Conservation (phyloP, 1,140 invertebrate species). For the Sipha flava region DNA sequence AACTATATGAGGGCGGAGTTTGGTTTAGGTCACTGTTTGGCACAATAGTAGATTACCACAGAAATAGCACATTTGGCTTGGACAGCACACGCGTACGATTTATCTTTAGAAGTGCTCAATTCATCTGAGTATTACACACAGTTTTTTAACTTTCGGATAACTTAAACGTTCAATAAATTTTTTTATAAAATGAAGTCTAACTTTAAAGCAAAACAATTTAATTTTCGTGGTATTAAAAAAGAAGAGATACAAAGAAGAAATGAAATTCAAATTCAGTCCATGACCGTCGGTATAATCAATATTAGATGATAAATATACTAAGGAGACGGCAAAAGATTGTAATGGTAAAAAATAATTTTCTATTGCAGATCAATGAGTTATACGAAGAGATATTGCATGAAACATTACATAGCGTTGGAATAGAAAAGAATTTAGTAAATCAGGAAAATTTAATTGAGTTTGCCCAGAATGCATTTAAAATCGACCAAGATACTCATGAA, state of each 20-base stretch:
- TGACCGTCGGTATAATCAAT: constrained; percentile 57
- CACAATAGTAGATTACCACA: constrained; percentile 13
- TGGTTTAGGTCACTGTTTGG: constrained; percentile 29
- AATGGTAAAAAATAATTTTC: constrained; percentile 15
- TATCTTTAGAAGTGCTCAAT: constrained; percentile 31
- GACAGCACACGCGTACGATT: constrained; percentile 10
- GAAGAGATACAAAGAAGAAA: constrained; percentile 61
- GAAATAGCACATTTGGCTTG: constrained; percentile 31
- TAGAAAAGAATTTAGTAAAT: constrained; percentile 60
- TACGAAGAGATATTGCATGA: constrained; percentile 89
- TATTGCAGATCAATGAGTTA: constrained; percentile 72
- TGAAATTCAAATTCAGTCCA: constrained; percentile 57
- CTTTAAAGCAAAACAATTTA: constrained; percentile 36
- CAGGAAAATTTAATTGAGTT: constrained; percentile 66
- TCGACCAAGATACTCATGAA: constrained; percentile 63
- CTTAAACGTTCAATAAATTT: not conserved
- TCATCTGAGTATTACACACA: constrained; percentile 7
- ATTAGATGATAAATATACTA: not conserved
- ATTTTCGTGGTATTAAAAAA: constrained; percentile 66
- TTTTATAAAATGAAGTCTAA: not conserved
- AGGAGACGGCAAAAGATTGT: not conserved
- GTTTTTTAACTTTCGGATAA: not conserved
- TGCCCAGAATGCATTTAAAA: constrained; percentile 79
- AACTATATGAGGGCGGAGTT: constrained; percentile 10
- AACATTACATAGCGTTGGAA: constrained; percentile 84